Base-by-base conservation (phyloP, 2,797 vertebrate species). In the Acrossocheilus wenchowensis region DNA sequence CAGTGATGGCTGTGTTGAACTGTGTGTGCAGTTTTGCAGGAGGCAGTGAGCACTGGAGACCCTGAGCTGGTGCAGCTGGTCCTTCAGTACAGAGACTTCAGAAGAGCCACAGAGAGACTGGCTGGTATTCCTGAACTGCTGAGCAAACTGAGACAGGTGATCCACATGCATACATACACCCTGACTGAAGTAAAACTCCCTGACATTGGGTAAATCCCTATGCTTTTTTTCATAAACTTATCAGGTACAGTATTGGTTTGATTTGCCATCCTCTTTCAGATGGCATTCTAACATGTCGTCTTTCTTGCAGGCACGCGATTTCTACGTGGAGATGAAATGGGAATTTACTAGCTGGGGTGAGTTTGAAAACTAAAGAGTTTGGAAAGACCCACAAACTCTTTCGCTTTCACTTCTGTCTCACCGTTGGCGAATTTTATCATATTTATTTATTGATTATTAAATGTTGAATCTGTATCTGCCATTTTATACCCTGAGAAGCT, bases 311-410 rank as follows among this genome's bases (percentile, higher is more conserved):
- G 97, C 97, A 0, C 96, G 93, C 0, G 98, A 99, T 91, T 99
- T 99, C 94, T 99, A 98, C 6, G 97, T 98, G 94, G 97, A 99
- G 92, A 99, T 99, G 98, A 99, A 99, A 89, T 98, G 98, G 97
- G 98, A 99, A 92, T 99, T 99, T 92, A 98, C 97, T 45, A 99
- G 98, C 92, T 99, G 95, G 95, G 95, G 96, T 96, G 90, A 94
- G 93, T 91, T 14, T 69, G 81, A 8, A 73, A 87, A 2, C 64
- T 50, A 39, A 36, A 78, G n/a, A 39, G 11, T 68, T 26, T 23
- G 17, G 72, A 48, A 43, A 36, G 26, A 81, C 17, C 43, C 52
- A 60, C 30, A 52, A 57, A 71, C 30, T 39, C 43, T 52, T 66
- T 17, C 0, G 0, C 71, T 64, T 8, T 57, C 10, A 15, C 41